These are phyloP conservation scores for Coendou prehensilis DNA, from an alignment of 2,797 vertebrate genomes.

Conservation along the genomic window DNA sequence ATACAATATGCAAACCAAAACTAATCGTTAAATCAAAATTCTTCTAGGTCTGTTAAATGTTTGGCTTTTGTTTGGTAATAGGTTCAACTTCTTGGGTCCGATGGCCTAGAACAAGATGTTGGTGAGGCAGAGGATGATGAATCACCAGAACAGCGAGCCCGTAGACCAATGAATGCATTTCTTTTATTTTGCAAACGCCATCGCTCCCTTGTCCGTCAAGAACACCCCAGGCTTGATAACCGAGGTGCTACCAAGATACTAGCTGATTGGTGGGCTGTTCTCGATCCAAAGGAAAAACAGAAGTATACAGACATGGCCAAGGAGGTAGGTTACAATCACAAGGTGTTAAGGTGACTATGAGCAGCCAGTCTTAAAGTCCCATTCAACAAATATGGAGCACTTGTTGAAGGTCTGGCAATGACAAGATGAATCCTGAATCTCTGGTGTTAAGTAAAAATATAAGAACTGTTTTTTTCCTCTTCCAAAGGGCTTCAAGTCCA, in stretches of 20 bases:
- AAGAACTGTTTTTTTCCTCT: constrained; percentile 1
- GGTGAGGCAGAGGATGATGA: constrained; percentile 95
- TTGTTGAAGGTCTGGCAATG: not conserved
- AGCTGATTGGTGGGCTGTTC: constrained; percentile 99
- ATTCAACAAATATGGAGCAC: not conserved
- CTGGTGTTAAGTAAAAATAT: not conserved
- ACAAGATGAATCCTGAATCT: not conserved
- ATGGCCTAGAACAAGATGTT: constrained; percentile 91
- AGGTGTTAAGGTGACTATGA: not conserved
- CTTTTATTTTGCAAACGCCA: constrained; percentile 99
- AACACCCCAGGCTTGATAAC: constrained; percentile 98
- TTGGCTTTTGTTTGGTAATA: constrained; percentile 83
- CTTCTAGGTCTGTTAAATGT: constrained; percentile 38
- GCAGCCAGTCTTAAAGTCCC: not conserved
- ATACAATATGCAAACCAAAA: constrained; percentile 49
- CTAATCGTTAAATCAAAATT: constrained; percentile 49
- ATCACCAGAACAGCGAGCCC: constrained; percentile 95
- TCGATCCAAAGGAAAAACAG: constrained; percentile 99
- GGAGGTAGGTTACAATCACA: constrained; percentile 91
- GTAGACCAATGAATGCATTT: constrained; percentile 99
- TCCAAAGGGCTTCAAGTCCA: not conserved
- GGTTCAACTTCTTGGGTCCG: constrained; percentile 91
- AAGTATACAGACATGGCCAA: constrained; percentile 99
- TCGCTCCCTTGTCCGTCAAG: constrained; percentile 98
- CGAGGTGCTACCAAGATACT: constrained; percentile 99